phyloP scores from a whole-genome alignment of 1,140 invertebrate genomes.

The Anastrepha ludens region DNA sequence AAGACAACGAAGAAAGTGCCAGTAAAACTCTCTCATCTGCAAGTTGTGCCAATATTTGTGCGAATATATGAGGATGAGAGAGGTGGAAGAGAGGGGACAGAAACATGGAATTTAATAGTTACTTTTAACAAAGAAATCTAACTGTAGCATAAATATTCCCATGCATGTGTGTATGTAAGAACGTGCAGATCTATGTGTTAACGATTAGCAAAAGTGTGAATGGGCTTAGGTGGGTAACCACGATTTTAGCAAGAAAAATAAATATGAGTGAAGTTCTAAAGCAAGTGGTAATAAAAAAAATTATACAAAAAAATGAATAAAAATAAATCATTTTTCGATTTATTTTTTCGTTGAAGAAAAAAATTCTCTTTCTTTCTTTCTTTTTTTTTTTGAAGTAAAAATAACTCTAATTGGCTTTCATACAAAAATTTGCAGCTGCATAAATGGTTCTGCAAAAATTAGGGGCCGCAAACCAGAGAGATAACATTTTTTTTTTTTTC shows the following conservation, averaged over 20 bases:
- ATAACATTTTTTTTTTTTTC: neutral
- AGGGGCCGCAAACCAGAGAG: neutral
- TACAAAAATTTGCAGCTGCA: neutral
- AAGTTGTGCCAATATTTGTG: constrained; percentile 21
- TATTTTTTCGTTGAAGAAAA: too few species aligned
- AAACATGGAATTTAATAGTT: neutral
- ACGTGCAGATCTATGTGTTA: too few species aligned
- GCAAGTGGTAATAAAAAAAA: neutral
- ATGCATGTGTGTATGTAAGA: too few species aligned
- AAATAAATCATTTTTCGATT: neutral
- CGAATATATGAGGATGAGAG: neutral
- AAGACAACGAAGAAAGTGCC: neutral
- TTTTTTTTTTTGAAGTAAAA: neutral
- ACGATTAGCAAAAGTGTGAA: neutral
- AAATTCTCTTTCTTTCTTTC: too few species aligned
- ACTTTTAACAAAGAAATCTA: too few species aligned
- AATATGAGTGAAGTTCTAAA: neutral
- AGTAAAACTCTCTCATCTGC: neutral
- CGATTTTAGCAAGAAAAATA: neutral
- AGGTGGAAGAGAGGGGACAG: too few species aligned
- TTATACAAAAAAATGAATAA: neutral
- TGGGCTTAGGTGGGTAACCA: neutral
- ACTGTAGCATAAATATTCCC: too few species aligned
- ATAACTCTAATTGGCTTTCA: neutral
- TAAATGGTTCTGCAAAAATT: neutral